Base-by-base conservation (phyloP, 2,888 invertebrate species). In the Apamea monoglypha region DNA sequence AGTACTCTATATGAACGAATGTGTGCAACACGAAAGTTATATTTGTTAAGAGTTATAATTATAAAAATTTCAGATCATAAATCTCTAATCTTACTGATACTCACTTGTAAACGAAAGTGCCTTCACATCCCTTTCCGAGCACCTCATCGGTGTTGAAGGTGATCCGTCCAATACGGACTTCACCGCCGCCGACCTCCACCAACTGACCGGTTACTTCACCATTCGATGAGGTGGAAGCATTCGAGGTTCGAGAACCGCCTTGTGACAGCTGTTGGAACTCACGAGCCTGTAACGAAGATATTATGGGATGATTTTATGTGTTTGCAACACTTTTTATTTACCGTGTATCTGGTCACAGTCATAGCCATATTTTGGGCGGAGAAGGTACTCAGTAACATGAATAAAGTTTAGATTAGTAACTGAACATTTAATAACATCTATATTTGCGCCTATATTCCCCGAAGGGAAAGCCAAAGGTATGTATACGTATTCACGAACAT, bases 101-200 rank as follows among this genome's bases (percentile, higher is more conserved):
- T 66, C 25, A 98, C 98, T 97, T 98, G 95, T 99, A 99, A 50
- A 99, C 99, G 96, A 99, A 99, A 0, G 99, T 99, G 61, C 99
- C 99, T 92, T 99, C 99, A 93, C 99, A 99, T 0, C 99, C 99
- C 95, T 99, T 99, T 1, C 99, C 99, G 12, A 99, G 96, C 44
- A 99, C 98, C 86, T 98, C 97, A 74, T 98, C 97, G 0, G 99
- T 98, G 92, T 98, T 97, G 94, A 99, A 99, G 32, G 97, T 97
- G 78, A 99, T 99, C 94, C 98, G 99, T 1, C 99, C 99, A 61
- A 99, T 98, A 85, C 97, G 96, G 25, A 98, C 97, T 78, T 97
- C 96, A 0, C 98, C 98, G 72, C 97, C 97, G 0, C 97, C 97
- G 1, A 98, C 92, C 80, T 98, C 98, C 87, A 98, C 97, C 2